Percentiles rank a stretch among this genome's conserved stretches.
Evolutionary conservation across 2,888 invertebrate species (phyloP).

Genomic region (Chydorus sphaericus): DNA sequence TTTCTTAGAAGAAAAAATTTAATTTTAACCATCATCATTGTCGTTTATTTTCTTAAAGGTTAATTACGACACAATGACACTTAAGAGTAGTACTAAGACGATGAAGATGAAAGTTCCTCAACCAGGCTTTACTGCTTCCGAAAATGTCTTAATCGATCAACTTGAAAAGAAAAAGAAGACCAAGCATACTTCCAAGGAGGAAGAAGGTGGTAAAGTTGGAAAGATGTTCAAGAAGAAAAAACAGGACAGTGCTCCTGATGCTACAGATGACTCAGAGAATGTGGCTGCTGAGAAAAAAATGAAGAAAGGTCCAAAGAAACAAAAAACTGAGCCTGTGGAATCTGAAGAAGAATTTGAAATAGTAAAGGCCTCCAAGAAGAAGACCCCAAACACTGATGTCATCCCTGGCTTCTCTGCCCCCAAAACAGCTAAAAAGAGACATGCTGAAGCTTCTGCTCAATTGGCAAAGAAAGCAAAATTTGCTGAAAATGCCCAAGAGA

Average conservation of each 20-base stretch:
- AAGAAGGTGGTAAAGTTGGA: background rate
- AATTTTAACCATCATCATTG: no score
- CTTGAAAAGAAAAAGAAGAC: background rate
- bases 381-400: background rate
- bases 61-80: slow-evolving; percentile 1
- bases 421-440: background rate
- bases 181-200: background rate
- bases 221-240: slow-evolving; percentile 6
- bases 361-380: background rate
- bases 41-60: no score
- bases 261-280: background rate
- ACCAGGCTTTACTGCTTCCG: background rate
- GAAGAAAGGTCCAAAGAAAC: background rate
- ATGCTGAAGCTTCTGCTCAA: background rate
- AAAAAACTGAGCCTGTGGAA: background rate
- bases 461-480: slow-evolving; percentile 4
- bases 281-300: background rate
- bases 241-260: background rate
- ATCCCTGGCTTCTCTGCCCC: background rate
- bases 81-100: background rate
- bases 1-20: no score
- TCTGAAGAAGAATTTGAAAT: background rate
- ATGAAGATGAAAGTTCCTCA: background rate
- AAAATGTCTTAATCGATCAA: background rate
- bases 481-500: slow-evolving; percentile 8